Conservation (phyloP, 2,888 invertebrate species). For the Caenorhabditis sinica region DNA sequence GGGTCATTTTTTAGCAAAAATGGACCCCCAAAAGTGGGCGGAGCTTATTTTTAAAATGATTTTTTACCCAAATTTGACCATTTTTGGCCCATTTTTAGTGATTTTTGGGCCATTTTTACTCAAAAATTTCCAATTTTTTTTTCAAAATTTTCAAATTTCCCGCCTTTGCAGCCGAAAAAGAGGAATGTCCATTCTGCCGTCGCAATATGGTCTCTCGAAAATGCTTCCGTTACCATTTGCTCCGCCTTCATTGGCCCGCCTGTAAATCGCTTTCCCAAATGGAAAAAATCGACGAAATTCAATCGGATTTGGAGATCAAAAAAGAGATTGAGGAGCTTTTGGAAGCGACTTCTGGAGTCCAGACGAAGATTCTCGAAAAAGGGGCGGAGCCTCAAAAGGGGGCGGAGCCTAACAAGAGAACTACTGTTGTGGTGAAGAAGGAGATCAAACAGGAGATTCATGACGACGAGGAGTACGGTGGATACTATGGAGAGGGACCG, state of each 20-base stretch:
- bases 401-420: constrained; percentile 2
- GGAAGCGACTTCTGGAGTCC: background rate
- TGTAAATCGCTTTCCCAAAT: constrained; percentile 23
- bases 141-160: background rate
- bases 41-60: too few relatives aligned
- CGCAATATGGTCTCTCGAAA: constrained; percentile 24
- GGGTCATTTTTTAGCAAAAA: too few relatives aligned
- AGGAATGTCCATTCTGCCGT: constrained; percentile 62
- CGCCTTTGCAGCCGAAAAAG: constrained; percentile 40
- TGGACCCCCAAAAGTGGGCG: too few relatives aligned
- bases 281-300: background rate
- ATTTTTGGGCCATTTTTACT: background rate
- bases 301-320: constrained; percentile 25
- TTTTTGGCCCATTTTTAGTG: background rate
- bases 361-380: background rate
- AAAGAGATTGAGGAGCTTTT: constrained; percentile 24
- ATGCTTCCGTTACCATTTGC: constrained; percentile 46
- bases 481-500: background rate
- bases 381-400: background rate
- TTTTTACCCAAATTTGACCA: background rate
- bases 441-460: constrained; percentile 23
- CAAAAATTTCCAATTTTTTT: background rate
- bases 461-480: background rate
- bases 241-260: constrained; percentile 45
- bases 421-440: constrained; percentile 49